Evolutionary conservation across 2,888 invertebrate species (phyloP), one percentile per base, ranked within the genome.

Genomic region (Troides helena): DNA sequence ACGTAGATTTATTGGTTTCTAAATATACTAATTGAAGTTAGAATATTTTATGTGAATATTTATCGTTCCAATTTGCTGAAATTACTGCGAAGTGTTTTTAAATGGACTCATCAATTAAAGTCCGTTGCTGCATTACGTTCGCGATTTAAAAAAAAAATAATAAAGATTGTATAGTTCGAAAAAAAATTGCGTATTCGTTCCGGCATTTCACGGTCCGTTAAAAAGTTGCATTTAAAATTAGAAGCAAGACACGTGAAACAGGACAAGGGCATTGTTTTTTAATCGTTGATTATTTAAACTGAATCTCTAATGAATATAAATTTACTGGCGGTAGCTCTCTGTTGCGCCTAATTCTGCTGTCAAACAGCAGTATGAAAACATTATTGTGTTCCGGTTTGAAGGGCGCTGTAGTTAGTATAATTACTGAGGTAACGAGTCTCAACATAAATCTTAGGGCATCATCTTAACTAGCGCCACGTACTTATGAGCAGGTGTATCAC

Each of bases 191-290:
- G 39, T 21, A 23, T 50, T 62, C 6, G 59, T 63, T 70, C 67
- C 67, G 70, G 70, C 67, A 60, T 63, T 67, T 63, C 56, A 63
- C 43, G 59, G 50, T 60, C 53, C 53, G 43, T 64, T 58, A 63
- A 70, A 46, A 70, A 39, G 58, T 6, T 5, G 60, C 43, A 17
- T 63, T 50, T 56, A 30, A n/a, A 53, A 12, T 53, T 53, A 53
- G 53, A 30, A 39, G 14, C n/a, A 23, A 59, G n/a, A 21, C 43
- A 39, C 25, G 60, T 8, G 36, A 70, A 59, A 59, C 17, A 36
- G 67, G 39, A 64, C 70, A 67, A 70, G 67, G 66, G 43, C 67
- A 36, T 30, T 62, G n/a, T 46, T n/a, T n/a, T 53, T n/a, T 2
- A 1, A 53, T 53, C 7, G 18, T 14, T 12, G 14, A 46, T 39